Percentiles rank a stretch among this genome's conserved stretches.
These are phyloP conservation scores for Oikopleura vanhoeffeni DNA, from an alignment of 23 tunicate genomes.

Conservation along the genomic window DNA sequence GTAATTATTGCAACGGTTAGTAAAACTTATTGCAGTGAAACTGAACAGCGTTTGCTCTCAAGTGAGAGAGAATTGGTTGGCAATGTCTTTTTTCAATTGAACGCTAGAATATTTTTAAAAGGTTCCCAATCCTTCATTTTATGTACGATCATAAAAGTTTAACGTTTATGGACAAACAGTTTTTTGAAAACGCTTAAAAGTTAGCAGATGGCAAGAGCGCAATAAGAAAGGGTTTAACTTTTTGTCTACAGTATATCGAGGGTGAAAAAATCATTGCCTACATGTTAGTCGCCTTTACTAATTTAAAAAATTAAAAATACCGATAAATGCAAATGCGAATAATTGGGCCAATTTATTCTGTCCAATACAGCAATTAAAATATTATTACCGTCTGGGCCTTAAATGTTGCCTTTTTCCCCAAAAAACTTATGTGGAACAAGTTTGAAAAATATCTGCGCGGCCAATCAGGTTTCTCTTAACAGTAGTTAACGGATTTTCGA, in stretches of 20 bases:
- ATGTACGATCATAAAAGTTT: not conserved
- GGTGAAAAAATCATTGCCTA: too few species aligned
- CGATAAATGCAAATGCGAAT: too few species aligned
- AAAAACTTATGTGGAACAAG: too few species aligned
- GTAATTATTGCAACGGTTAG: not conserved
- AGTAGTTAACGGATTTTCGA: too few species aligned
- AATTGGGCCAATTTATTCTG: too few species aligned
- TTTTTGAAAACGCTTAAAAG: not conserved
- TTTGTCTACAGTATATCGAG: not conserved
- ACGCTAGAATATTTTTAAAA: not conserved
- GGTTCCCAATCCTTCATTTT: not conserved
- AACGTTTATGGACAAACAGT: not conserved
- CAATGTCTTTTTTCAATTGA: not conserved
- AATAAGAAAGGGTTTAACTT: not conserved
- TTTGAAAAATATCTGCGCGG: too few species aligned
- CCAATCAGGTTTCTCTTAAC: too few species aligned
- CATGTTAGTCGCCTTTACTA: too few species aligned
- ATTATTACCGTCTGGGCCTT: too few species aligned
- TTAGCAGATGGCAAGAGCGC: not conserved
- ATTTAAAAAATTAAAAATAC: too few species aligned
- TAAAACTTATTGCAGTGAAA: not conserved
- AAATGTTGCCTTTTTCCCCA: too few species aligned
- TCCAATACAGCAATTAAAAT: too few species aligned
- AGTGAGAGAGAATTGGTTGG: slow-evolving; percentile 11
- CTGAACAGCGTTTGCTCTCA: slow-evolving; percentile 1